phyloP scores from a whole-genome alignment of 2,888 invertebrate genomes.

The Agrotis clavis region DNA sequence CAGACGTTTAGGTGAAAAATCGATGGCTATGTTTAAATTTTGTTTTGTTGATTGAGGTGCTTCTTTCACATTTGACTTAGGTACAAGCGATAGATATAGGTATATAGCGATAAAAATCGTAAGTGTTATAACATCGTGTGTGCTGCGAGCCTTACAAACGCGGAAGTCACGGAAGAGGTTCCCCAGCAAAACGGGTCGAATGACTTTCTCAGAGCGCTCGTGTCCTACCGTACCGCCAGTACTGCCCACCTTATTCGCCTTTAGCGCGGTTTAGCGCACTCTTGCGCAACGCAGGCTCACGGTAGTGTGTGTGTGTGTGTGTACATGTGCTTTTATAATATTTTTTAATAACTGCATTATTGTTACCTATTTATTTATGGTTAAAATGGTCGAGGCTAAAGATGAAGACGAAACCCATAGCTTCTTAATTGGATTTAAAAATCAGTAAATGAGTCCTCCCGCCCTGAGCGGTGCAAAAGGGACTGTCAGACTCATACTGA shows the following conservation, averaged over 20 bases:
- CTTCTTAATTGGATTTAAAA: too few species aligned
- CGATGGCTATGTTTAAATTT: background rate
- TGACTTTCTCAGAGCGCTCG: conserved; percentile 74
- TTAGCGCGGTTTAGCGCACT: conserved; percentile 69
- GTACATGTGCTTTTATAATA: conserved; percentile 7
- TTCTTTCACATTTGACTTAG: background rate
- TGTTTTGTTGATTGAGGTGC: background rate
- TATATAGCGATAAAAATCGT: background rate
- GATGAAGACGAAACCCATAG: too few species aligned
- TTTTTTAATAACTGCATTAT: conserved; percentile 5
- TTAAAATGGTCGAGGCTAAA: background rate
- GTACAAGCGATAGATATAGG: background rate
- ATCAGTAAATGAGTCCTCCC: too few species aligned
- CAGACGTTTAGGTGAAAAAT: background rate
- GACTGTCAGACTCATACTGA: too few species aligned
- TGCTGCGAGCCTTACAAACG: conserved; percentile 53
- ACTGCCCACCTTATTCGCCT: conserved; percentile 70
- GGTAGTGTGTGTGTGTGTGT: conserved; percentile 64
- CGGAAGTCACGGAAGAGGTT: conserved; percentile 74
- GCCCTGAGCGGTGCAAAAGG: too few species aligned
- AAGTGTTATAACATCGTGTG: conserved; percentile 24
- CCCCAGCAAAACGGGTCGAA: conserved; percentile 77
- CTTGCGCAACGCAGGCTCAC: conserved; percentile 68
- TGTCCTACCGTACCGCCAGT: conserved; percentile 65
- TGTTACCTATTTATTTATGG: background rate